Evolutionary conservation across 2,113 vertebrate genomes (phyloP), one percentile per base, ranked within the genome.

Genomic region (Morone chrysops): DNA sequence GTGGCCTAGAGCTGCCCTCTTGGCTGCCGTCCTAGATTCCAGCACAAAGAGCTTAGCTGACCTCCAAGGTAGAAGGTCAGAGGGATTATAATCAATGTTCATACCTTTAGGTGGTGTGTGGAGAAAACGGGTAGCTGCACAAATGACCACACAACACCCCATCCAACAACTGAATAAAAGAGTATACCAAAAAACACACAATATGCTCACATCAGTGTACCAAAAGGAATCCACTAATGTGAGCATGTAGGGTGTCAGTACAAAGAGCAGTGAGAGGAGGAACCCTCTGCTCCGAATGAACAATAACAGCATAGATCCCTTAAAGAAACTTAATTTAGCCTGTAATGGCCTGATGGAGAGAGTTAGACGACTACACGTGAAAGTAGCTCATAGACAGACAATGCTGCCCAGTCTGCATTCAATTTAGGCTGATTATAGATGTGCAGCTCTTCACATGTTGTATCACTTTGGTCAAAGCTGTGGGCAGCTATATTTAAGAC

Each of bases 401-500:
- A 90, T 83, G 85, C 61, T 56, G 14, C 4, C 31, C 83, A 89
- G 78, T 92, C 83, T 90, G 77, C 67, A 6, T 59, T 69, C 82
- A 81, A 65, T 81, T 87, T 60, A 74, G 25, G 36, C 12, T 54
- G 14, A 84, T 90, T 75, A 76, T 47, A 75, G 78, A 88, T 62
- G 61, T 57, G 70, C 2, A 66, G 66, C 61, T 75, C 69, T 68
- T 92, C 61, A 86, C 67, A 86, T 87, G 83, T 63, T 62, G 31
- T 50, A 80, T 47, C 36, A 36, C 47, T 61, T 72, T 38, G 60
- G 56, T 59, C 53, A 77, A 61, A 82, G 61, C 63, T 53, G 8
- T 50, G 18, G 8, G 22, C 16, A 54, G 43, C 11, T n/a, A 41
- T 13, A 13, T 66, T 54, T 14, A 11, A 41, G 43, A 63, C 18